A percentile compares a stretch with the other conserved stretches of the same genome.
Evolutionary conservation across 2,888 invertebrate species (phyloP).

Genomic region (Plemyria rubiginata): DNA sequence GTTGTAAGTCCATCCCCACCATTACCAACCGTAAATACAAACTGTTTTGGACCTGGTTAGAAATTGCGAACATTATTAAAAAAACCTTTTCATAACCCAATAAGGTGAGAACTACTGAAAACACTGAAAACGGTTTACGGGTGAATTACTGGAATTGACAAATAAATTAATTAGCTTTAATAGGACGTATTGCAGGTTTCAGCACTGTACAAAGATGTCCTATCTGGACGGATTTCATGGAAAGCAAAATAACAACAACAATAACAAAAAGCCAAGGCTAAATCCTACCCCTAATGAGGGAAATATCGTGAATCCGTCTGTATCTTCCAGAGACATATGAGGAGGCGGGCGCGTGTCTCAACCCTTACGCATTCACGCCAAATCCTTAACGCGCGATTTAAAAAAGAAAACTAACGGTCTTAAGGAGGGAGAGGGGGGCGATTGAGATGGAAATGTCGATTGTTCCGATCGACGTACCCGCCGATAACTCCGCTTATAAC

Average conservation of each 20-base stretch:
- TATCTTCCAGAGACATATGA: constrained; percentile 74
- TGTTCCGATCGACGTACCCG: constrained; percentile 73
- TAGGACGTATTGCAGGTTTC: too few species aligned
- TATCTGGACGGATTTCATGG: neutral
- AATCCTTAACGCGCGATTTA: constrained; percentile 84
- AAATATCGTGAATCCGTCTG: constrained; percentile 62
- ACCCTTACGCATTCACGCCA: constrained; percentile 82
- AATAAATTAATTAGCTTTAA: too few species aligned
- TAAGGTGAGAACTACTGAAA: too few species aligned
- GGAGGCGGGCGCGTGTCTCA: constrained; percentile 67
- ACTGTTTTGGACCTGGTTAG: too few species aligned
- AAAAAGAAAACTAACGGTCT: constrained; percentile 82
- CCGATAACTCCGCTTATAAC: constrained; percentile 83
- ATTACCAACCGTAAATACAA: too few species aligned
- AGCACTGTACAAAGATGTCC: neutral
- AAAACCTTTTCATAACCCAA: too few species aligned
- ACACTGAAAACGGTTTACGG: too few species aligned
- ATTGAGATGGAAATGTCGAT: constrained; percentile 83
- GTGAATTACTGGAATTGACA: too few species aligned
- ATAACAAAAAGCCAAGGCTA: constrained; percentile 36
- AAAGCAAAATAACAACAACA: constrained; percentile 16
- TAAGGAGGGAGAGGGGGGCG: constrained; percentile 61
- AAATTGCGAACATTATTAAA: too few species aligned
- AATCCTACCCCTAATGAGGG: constrained; percentile 50
- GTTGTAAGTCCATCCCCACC: too few species aligned